Percentiles rank a stretch among this genome's conserved stretches.
These are phyloP conservation scores for Molossus alvarezi DNA, from an alignment of 2,797 vertebrate genomes.

Conservation along the genomic window DNA sequence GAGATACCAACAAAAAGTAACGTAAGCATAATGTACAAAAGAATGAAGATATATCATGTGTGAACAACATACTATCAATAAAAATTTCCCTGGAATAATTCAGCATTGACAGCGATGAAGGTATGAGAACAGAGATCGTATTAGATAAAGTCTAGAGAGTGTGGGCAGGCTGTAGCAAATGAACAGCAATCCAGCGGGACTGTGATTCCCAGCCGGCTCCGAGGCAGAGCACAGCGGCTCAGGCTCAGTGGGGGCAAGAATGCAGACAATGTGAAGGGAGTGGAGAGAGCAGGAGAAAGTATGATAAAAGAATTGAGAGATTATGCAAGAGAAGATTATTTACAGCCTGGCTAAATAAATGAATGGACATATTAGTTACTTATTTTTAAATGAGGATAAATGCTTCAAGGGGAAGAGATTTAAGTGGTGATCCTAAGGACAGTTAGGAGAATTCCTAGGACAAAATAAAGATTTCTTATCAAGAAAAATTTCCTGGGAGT, in stretches of 20 bases:
- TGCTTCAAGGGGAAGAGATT: neutral
- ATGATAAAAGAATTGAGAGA: conserved; percentile 51
- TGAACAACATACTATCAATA: neutral
- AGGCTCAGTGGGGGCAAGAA: neutral
- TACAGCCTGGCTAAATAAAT: conserved; percentile 50
- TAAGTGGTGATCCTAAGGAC: conserved; percentile 22
- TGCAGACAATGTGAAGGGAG: conserved; percentile 70
- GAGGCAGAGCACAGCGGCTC: neutral
- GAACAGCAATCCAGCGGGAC: neutral
- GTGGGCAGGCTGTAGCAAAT: neutral
- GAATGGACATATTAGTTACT: conserved; percentile 47
- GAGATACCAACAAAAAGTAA: neutral
- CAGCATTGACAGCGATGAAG: neutral
- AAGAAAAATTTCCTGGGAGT: conserved; percentile 70
- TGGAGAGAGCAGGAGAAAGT: conserved; percentile 15
- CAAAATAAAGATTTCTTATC: conserved; percentile 71
- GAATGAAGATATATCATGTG: neutral
- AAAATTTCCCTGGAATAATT: neutral
- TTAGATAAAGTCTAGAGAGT: neutral
- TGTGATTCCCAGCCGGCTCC: conserved; percentile 46
- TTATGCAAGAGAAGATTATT: conserved; percentile 64
- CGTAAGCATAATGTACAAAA: neutral
- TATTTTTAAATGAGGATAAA: conserved; percentile 52
- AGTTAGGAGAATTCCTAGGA: conserved; percentile 60
- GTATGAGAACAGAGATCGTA: neutral